A percentile compares a stretch with the other conserved stretches of the same genome.
Conservation (phyloP, 1,140 invertebrate genomes). For the Mactra quadrangularis region DNA sequence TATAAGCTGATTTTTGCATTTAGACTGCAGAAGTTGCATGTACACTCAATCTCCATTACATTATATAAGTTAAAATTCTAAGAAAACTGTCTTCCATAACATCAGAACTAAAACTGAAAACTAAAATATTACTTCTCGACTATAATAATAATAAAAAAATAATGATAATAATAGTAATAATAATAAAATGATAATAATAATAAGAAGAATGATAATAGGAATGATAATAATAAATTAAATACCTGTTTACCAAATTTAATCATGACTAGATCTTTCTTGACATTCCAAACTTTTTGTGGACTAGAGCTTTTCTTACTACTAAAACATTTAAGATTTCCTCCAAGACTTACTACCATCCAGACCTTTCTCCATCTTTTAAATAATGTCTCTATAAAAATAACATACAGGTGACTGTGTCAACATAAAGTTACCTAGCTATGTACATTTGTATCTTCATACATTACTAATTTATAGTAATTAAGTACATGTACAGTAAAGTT, state of each 20-base stretch:
- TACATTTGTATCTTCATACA: not conserved
- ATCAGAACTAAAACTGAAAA: no score
- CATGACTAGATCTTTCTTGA: constrained; percentile 65
- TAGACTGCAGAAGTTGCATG: no score
- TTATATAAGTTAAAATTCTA: no score
- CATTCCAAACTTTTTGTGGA: constrained; percentile 63
- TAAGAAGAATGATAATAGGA: no score
- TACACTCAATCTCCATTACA: no score
- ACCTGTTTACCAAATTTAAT: constrained; percentile 67
- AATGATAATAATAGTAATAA: no score
- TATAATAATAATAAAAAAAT: no score
- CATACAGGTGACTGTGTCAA: not conserved
- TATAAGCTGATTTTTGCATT: no score
- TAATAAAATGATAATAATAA: no score
- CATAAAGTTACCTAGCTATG: not conserved
- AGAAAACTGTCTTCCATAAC: no score
- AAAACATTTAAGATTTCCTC: constrained; percentile 64
- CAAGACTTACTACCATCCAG: constrained; percentile 66
- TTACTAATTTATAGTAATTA: not conserved
- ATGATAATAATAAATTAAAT: no score
- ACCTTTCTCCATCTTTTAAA: constrained; percentile 68
- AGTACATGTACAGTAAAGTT: not conserved
- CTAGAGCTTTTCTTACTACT: constrained; percentile 46
- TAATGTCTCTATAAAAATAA: constrained; percentile 62
- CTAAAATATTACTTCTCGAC: no score